Base-by-base conservation (phyloP, 1,140 invertebrate genomes). In the Drosophila paulistorum region DNA sequence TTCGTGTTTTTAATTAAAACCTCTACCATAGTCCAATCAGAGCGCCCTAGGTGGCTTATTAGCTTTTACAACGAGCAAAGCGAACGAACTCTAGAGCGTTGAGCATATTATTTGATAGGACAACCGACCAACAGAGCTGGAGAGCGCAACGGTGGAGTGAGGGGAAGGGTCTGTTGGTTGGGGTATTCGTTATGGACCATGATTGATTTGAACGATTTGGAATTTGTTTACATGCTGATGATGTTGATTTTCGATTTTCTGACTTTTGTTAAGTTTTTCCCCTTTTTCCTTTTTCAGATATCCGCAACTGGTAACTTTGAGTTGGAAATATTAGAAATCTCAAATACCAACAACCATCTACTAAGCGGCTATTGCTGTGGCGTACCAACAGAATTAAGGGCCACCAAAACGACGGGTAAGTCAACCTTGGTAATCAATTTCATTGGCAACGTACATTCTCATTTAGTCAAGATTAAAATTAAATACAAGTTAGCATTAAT, bases 301-400 rank as follows among this genome's bases (percentile, higher is more conserved):
- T 91, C 81, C 74, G 87, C 90, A 71, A 83, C 96, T 93, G 97
- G 97, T 82, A 96, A 95, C 93, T 98, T 98, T 94, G 97, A 98
- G 94, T 95, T 98, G 90, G 96, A 98, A 94, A 96, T 98, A 91
- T 94, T 97, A 86, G 96, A 97, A 93, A 95, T 98, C 92, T 95
- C 96, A 91, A 98, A 98, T 94, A 95, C 95, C 85, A 94, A 96
- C 71, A 96, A 96, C 79, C 96, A 96, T 92, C 93, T 97, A 81
- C 94, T 95, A 71, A 94, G 94, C 85, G 97, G 96, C 77, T 94
- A 94, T 90, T 98, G 97, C 93, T 98, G 97, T 93, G 96, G 96
- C 67, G 94, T 94, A 85, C 92, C 90, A 90, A 85, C 92, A 79
- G 87, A 92, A 73, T 92, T 92, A 67, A 91, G 92, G 74, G 94